A percentile compares a stretch with the other conserved stretches of the same genome.
phyloP scores from a whole-genome alignment of 2,113 vertebrate genomes.

The Phaethornis superciliosus region DNA sequence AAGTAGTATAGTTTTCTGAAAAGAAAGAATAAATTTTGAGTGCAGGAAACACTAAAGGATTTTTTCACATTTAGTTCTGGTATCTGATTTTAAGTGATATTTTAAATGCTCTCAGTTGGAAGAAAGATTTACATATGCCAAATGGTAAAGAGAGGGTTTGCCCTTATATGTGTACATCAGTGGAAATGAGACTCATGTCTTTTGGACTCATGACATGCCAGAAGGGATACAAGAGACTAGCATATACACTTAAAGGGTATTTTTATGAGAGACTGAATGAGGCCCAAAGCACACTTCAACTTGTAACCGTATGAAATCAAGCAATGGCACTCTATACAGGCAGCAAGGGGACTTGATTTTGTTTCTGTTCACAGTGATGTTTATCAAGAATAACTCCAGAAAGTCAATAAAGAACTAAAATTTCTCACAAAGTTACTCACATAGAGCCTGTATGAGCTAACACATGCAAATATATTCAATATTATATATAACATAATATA shows the following conservation, averaged over 20 bases:
- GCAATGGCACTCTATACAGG: not conserved
- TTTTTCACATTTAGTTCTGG: not conserved
- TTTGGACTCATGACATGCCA: not conserved
- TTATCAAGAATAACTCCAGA: not conserved
- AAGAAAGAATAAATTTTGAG: not conserved
- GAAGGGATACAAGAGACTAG: not conserved
- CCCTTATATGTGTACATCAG: not conserved
- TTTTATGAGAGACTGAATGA: not conserved
- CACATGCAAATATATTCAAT: not conserved
- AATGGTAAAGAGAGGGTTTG: not conserved
- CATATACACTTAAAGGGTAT: not conserved
- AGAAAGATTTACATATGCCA: not conserved
- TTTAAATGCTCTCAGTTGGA: not conserved
- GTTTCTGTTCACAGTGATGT: not conserved
- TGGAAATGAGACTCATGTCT: not conserved
- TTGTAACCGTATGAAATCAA: not conserved
- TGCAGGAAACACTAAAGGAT: not conserved
- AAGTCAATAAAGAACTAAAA: not conserved
- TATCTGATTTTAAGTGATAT: not conserved
- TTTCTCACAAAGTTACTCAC: not conserved
- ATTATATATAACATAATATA: not conserved
- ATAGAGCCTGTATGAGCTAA: not conserved
- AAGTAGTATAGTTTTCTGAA: not conserved
- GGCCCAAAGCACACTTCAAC: not conserved
- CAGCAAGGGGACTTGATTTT: not conserved